Evolutionary conservation across 2,888 invertebrate genomes (phyloP), one percentile per base, ranked within the genome.

Genomic region (Cylindroiulus punctatus): DNA sequence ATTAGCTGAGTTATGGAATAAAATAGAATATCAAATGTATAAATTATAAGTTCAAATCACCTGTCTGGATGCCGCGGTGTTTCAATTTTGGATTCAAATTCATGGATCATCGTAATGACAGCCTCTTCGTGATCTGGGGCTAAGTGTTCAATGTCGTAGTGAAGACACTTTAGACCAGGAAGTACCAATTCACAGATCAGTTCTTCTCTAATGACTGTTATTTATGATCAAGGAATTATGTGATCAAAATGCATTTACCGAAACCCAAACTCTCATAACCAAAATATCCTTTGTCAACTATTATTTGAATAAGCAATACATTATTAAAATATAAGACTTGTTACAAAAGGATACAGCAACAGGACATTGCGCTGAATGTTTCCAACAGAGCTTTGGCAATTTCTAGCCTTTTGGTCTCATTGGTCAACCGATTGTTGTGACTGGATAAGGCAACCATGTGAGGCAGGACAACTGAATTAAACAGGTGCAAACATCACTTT

Each of bases 341-440:
- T 40, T 12, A 17, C 26, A 14, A 87, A 88, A 88, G 88, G 88
- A 89, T 90, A 91, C 91, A 91, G 88, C 91, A 91, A 88, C 91
- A 92, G 30, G 91, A 91, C 84, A 92, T 88, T 86, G 93, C 93
- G 30, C 93, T 93, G 89, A 93, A 94, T 0, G 94, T 93, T 89
- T 94, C 94, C 85, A 94, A 92, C 85, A 94, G 90, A 81, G 93
- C 93, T 86, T 92, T 91, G 12, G 93, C 93, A 87, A 94, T 91
- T 89, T 94, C 94, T 84, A 92, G 90, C 89, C 93, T 93, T 88
- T 92, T 92, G 4, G 92, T 92, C 88, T 93, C 93, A 89, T 92
- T 92, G 40, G 91, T 90, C 89, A 92, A 90, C 88, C 93, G 93
- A 87, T 92, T 91, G 88, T 93, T 93, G 87, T 92, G 92, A 4